A percentile compares a stretch with the other conserved stretches of the same genome.
These are phyloP conservation scores for Aptenodytes forsteri DNA, from an alignment of 2,113 vertebrate genomes.

Conservation along the genomic window DNA sequence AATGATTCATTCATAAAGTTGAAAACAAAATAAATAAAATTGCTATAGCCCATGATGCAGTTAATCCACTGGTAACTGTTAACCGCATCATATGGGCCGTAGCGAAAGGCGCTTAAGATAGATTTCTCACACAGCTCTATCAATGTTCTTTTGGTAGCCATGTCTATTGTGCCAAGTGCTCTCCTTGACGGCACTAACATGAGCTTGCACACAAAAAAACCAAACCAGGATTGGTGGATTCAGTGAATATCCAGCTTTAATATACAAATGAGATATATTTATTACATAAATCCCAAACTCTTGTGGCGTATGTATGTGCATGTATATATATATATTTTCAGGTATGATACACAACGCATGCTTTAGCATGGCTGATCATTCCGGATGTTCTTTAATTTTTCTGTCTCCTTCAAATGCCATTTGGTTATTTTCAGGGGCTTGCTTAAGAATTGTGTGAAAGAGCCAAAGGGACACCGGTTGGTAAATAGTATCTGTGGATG, in stretches of 20 bases:
- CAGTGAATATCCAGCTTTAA: background rate
- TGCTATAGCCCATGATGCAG: background rate
- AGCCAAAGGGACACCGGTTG: background rate
- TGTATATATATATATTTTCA: background rate
- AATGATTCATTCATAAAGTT: background rate
- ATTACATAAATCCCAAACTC: background rate
- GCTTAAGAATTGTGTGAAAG: background rate
- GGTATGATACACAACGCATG: accelerated
- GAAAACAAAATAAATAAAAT: background rate
- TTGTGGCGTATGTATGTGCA: background rate
- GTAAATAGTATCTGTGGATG: background rate
- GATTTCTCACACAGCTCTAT: background rate
- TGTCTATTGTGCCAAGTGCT: background rate
- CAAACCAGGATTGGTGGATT: background rate
- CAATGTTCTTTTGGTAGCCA: background rate
- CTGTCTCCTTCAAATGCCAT: background rate
- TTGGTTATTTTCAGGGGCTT: background rate
- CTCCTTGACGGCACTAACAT: background rate
- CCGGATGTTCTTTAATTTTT: background rate
- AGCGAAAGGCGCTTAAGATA: background rate
- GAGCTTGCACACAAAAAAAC: background rate
- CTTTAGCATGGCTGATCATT: background rate
- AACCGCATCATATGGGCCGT: too few species aligned
- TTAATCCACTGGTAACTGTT: background rate
- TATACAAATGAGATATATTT: background rate